These are phyloP conservation scores for Thymelicus sylvestris DNA, from an alignment of 2,888 invertebrate species.

Conservation along the genomic window DNA sequence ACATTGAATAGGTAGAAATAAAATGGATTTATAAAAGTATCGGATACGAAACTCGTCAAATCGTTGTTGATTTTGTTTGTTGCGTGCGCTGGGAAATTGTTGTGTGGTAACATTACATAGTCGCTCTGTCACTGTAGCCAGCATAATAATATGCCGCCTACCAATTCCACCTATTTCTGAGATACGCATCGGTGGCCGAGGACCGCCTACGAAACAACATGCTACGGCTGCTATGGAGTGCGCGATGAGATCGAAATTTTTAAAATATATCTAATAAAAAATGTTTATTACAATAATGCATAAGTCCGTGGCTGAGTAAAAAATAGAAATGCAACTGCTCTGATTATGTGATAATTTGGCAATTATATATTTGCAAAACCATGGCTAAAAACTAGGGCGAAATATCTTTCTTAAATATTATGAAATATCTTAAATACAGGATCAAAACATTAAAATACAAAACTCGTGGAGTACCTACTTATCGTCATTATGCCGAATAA, in stretches of 20 bases:
- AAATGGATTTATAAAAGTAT: background rate
- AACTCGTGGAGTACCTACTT: too few species aligned
- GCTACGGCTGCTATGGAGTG: conserved; percentile 37
- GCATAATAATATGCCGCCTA: conserved; percentile 81
- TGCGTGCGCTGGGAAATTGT: conserved; percentile 60
- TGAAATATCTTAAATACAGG: too few species aligned
- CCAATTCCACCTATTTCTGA: conserved; percentile 76
- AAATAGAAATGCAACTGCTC: background rate
- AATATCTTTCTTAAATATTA: too few species aligned
- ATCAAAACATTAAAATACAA: too few species aligned
- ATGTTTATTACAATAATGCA: background rate
- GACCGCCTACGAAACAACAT: conserved; percentile 70
- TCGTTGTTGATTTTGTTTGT: conserved; percentile 9
- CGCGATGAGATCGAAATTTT: background rate
- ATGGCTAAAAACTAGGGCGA: too few species aligned
- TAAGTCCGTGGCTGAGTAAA: background rate
- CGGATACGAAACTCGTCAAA: background rate
- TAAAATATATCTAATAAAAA: background rate
- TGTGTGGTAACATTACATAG: conserved; percentile 66
- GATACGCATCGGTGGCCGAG: conserved; percentile 78
- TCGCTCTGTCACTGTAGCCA: conserved; percentile 71
- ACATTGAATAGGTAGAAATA: too few species aligned
- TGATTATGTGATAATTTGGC: too few species aligned
- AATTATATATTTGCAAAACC: too few species aligned
- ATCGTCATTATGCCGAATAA: too few species aligned